phyloP scores from a whole-genome alignment of 2,113 vertebrate species.

The Xiphias gladius region DNA sequence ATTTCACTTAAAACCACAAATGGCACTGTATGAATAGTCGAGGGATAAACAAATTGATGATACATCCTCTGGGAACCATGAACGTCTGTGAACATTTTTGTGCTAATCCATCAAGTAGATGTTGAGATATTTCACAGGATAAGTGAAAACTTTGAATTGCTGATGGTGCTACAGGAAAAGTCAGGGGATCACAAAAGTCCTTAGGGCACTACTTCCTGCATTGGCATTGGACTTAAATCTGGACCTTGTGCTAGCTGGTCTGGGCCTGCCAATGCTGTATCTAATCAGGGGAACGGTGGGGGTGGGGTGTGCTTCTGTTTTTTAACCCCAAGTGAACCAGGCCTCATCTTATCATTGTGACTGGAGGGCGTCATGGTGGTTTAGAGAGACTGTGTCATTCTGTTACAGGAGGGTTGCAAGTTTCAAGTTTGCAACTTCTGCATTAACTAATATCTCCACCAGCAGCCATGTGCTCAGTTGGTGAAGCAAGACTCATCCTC shows the following conservation, averaged over 20 bases:
- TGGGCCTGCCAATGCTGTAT: slow-evolving; percentile 7
- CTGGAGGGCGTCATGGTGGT: not conserved
- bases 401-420: slow-evolving; percentile 35
- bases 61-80: not conserved
- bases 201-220: not conserved
- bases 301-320: not conserved
- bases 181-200: not conserved
- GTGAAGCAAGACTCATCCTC: not conserved
- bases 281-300: not conserved
- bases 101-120: not conserved
- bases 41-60: not conserved
- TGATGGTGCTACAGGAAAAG: not conserved
- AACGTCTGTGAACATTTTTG: not conserved
- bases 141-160: not conserved
- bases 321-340: slow-evolving; percentile 19
- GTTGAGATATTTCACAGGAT: not conserved
- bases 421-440: slow-evolving; percentile 55
- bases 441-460: slow-evolving; percentile 23
- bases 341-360: slow-evolving; percentile 16
- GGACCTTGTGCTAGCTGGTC: not conserved
- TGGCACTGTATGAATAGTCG: no score
- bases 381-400: slow-evolving; percentile 11
- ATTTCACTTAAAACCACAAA: no score
- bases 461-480: slow-evolving; percentile 28
- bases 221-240: not conserved